Conservation (phyloP, 2,113 vertebrate genomes). For the Crotalus horridus region DNA sequence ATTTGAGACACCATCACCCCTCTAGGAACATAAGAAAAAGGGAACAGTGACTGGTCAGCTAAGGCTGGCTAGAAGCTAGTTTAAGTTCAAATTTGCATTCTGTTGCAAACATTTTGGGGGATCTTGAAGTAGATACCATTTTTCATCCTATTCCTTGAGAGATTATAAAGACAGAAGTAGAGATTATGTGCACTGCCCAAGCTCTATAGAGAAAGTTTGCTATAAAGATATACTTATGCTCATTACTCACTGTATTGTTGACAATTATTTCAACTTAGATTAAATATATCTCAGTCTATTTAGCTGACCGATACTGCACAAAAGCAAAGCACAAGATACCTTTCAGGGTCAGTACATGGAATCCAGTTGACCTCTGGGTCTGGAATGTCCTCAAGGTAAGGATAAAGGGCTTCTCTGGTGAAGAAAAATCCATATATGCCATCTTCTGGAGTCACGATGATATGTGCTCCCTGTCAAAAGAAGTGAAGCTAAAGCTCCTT, state of each 20-base stretch:
- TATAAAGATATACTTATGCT: not conserved
- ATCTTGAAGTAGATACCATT: not conserved
- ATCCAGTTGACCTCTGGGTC: conserved; percentile 55
- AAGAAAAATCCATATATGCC: conserved; percentile 57
- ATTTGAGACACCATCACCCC: not conserved
- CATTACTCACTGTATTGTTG: not conserved
- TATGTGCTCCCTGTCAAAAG: conserved; percentile 44
- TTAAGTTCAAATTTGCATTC: not conserved
- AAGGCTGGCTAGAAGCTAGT: not conserved
- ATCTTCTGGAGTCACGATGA: conserved; percentile 64
- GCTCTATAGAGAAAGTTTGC: not conserved
- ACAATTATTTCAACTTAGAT: not conserved
- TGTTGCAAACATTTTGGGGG: not conserved
- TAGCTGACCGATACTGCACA: not conserved
- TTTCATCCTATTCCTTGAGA: not conserved
- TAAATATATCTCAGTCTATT: too few relatives aligned
- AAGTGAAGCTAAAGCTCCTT: not conserved
- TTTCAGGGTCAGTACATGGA: conserved; percentile 47
- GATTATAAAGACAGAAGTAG: not conserved
- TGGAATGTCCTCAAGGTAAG: conserved; percentile 60
- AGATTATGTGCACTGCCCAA: not conserved
- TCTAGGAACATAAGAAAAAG: not conserved
- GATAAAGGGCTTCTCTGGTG: conserved; percentile 54
- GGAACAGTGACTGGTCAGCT: not conserved
- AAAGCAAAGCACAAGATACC: conserved; percentile 28